Base-by-base conservation (phyloP, 2,113 vertebrate genomes). In the Spea bombifrons region DNA sequence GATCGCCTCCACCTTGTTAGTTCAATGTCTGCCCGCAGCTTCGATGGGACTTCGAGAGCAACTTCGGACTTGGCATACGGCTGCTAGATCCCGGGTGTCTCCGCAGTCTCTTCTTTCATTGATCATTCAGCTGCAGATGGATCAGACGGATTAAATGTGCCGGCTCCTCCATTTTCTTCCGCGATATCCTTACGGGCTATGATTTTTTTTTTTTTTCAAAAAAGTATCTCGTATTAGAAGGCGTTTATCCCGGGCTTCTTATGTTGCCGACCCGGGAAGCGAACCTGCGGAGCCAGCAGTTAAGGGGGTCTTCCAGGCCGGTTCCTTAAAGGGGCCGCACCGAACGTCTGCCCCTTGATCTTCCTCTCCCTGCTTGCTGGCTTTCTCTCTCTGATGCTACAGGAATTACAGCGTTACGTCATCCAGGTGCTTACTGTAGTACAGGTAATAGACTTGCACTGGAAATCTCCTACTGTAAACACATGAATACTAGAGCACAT, bases 361-460 rank as follows among this genome's bases (percentile, higher is more conserved):
- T 68, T 81, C 84, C 85, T 85, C 84, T 80, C 83, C 73, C 77
- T 49, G 52, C 80, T 66, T 15, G 43, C 59, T 66, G 46, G 76
- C 52, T 78, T 46, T 75, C 73, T 59, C 76, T 45, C 75, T 81
- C 70, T 82, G 78, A 78, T 78, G 81, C 77, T 78, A 76, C 84
- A 44, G 78, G 82, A 87, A 85, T 85, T 86, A 50, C 76, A n/a
- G 68, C 30, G 15, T 9, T 84, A 86, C 87, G 87, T 84, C 87
- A 84, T 71, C 82, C 88, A 89, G 88, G 88, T 88, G 81, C 83
- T 76, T 81, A 81, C 86, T 83, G 86, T 87, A 88, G 74, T 74
- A 7, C 84, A 73, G 64, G 78, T 83, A 88, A 76, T 77, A 86
- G 84, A 69, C 66, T 59, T 2, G 80, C 63, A 64, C 10, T 47